Base-by-base conservation (phyloP, 2,113 vertebrate species). In the Baryphthengus martii region DNA sequence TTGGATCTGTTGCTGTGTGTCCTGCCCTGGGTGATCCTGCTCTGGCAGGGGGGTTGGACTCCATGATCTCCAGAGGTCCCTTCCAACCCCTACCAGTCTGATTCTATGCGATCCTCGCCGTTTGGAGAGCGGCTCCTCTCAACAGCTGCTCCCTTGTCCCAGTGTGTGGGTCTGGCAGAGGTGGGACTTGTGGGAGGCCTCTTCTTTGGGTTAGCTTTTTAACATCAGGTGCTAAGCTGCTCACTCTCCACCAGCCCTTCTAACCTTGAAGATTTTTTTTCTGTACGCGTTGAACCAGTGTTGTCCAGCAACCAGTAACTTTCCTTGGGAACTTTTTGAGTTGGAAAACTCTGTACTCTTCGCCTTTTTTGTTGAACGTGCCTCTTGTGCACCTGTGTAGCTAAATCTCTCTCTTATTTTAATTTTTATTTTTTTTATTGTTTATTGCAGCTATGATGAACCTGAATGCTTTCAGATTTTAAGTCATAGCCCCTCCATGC, bases 91-190 rank as follows among this genome's bases (percentile, higher is more conserved):
- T n/a, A n/a, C n/a, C n/a, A n/a, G n/a, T n/a, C n/a, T n/a, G n/a
- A n/a, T n/a, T n/a, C n/a, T n/a, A n/a, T n/a, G n/a, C 15, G 35
- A 7, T 67, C 45, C 52, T 24, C 0, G 3, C 2, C 5, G 5
- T 18, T 45, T 11, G 37, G 20, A 29, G 59, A 61, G 45, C 0
- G 0, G 49, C 19, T 65, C 37, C 19, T 65, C 35, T 63, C 11
- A 84, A 29, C 9, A 0, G 24, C 17, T 19, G 65, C n/a, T 55
- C 33, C 59, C 7, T 19, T 58, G 5, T 53, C 52, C 52, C 12
- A 29, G 49, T 50, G 10, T 50, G 26, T 50, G 49, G 49, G 23
- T 50, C 49, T 16, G 26, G 23, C 65, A 35, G 44, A 65, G 39
- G 7, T 42, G 58, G 68, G 55, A n/a, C 25, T 66, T 53, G 26